Percentiles rank a stretch among this genome's conserved stretches.
phyloP scores from a whole-genome alignment of 2,797 vertebrate species.

The Hyperoplus immaculatus region DNA sequence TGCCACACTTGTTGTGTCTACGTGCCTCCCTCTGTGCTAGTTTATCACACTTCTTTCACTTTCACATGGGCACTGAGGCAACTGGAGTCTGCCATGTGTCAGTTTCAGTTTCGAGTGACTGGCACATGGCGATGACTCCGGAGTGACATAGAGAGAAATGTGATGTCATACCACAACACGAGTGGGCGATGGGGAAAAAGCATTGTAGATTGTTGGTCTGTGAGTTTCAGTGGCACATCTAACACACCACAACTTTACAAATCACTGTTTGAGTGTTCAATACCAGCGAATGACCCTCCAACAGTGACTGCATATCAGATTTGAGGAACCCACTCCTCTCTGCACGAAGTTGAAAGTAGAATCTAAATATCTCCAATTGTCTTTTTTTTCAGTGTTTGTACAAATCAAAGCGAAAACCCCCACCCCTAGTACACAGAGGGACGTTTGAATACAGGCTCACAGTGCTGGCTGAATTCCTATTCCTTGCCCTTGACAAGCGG shows the following conservation, averaged over 20 bases:
- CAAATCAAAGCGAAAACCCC: constrained; percentile 26
- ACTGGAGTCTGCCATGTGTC: constrained; percentile 9
- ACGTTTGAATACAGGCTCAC: constrained; percentile 20
- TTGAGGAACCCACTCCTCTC: constrained; percentile 14
- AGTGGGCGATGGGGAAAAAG: constrained; percentile 18
- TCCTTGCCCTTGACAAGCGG: constrained; percentile 16
- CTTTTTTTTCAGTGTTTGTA: constrained; percentile 17
- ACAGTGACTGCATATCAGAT: constrained; percentile 28
- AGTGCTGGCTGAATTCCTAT: constrained; percentile 9
- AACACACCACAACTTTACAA: constrained; percentile 3
- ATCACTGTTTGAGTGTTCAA: constrained; percentile 4
- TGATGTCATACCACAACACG: constrained; percentile 8
- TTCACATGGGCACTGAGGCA: constrained; percentile 48
- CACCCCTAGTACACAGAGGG: not conserved
- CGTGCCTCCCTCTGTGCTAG: not conserved
- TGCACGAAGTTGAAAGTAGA: constrained; percentile 39
- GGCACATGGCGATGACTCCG: not conserved
- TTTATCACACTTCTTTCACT: constrained; percentile 55
- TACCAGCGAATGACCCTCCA: not conserved
- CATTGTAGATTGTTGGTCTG: not conserved
- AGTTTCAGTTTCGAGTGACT: constrained; percentile 54
- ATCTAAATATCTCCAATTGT: not conserved
- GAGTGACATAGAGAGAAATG: constrained; percentile 24
- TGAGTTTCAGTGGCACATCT: constrained; percentile 54
- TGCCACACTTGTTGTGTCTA: not conserved